A percentile compares a stretch with the other conserved stretches of the same genome.
Conservation (phyloP, 2,888 invertebrate species). For the Phyto melanocephala region DNA sequence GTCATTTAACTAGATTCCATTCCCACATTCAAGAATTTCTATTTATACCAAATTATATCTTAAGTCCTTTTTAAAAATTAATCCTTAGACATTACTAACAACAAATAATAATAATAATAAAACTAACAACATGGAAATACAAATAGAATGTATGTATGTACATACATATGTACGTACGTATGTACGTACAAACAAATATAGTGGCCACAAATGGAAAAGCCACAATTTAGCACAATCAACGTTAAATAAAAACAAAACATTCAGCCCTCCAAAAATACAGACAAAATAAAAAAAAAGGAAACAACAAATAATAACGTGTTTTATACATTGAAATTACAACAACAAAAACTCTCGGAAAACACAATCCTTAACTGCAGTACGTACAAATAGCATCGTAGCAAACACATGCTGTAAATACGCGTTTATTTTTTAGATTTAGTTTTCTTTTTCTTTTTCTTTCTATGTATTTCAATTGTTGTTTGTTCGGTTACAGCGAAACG, state of each 20-base stretch:
- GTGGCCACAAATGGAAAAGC: slow-evolving; percentile 58
- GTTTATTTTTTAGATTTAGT: slow-evolving; percentile 25
- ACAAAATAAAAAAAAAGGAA: background rate
- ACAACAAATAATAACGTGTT: background rate
- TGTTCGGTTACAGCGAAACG: slow-evolving; percentile 45
- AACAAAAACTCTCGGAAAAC: slow-evolving; percentile 10
- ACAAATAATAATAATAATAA: slow-evolving; percentile 36
- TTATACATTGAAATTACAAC: background rate
- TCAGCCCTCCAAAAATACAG: slow-evolving; percentile 8
- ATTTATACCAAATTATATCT: background rate
- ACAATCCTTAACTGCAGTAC: slow-evolving; percentile 35
- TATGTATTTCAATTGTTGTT: background rate
- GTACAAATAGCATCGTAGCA: slow-evolving; percentile 30
- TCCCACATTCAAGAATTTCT: background rate
- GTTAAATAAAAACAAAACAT: slow-evolving; percentile 32
- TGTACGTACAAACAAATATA: slow-evolving; percentile 14
- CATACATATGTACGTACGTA: slow-evolving; percentile 32
- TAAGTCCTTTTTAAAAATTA: slow-evolving; percentile 13
- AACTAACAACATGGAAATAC: slow-evolving; percentile 24
- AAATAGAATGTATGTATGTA: background rate
- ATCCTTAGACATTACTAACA: background rate
- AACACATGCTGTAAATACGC: slow-evolving; percentile 52
- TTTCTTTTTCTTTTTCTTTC: background rate
- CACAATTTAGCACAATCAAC: slow-evolving; percentile 58
- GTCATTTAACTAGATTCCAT: too few species aligned